A percentile compares a stretch with the other conserved stretches of the same genome.
These are phyloP conservation scores for Thalpophila matura DNA, from an alignment of 2,888 invertebrate genomes.

Conservation along the genomic window DNA sequence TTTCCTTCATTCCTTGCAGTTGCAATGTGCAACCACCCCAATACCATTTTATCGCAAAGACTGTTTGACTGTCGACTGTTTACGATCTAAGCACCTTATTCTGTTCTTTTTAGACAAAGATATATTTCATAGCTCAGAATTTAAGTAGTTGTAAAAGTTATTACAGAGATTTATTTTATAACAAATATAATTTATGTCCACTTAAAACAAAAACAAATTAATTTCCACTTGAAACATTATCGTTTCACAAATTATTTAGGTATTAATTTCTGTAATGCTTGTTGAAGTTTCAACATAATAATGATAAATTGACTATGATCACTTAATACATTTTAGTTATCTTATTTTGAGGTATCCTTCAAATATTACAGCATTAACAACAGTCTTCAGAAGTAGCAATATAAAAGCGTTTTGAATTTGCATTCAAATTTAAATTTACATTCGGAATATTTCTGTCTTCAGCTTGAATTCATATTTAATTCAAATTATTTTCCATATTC, in stretches of 20 bases:
- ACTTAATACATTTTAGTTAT: slow-evolving; percentile 2
- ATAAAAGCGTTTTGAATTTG: slow-evolving; percentile 56
- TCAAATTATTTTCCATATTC: slow-evolving; percentile 58
- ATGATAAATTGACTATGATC: slow-evolving; percentile 11
- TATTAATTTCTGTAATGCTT: background rate
- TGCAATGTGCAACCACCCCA: too few species aligned
- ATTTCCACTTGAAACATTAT: background rate
- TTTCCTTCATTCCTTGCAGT: too few species aligned
- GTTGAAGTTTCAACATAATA: background rate
- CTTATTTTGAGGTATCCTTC: slow-evolving; percentile 4
- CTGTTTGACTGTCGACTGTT: too few species aligned
- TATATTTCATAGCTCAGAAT: too few species aligned
- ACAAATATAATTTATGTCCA: too few species aligned
- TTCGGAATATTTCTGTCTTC: slow-evolving; percentile 54
- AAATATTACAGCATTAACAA: slow-evolving; percentile 39
- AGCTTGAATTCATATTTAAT: slow-evolving; percentile 55
- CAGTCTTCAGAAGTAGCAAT: slow-evolving; percentile 48
- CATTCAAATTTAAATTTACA: slow-evolving; percentile 57
- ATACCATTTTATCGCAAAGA: too few species aligned
- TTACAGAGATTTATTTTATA: too few species aligned
- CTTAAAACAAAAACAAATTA: too few species aligned
- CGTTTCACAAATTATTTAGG: background rate
- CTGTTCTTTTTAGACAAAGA: too few species aligned
- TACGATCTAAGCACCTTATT: too few species aligned
- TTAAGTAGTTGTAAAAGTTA: too few species aligned